Evolutionary conservation across 1,140 invertebrate species (phyloP), one percentile per base, ranked within the genome.

Genomic region (Ectropis grisescens): DNA sequence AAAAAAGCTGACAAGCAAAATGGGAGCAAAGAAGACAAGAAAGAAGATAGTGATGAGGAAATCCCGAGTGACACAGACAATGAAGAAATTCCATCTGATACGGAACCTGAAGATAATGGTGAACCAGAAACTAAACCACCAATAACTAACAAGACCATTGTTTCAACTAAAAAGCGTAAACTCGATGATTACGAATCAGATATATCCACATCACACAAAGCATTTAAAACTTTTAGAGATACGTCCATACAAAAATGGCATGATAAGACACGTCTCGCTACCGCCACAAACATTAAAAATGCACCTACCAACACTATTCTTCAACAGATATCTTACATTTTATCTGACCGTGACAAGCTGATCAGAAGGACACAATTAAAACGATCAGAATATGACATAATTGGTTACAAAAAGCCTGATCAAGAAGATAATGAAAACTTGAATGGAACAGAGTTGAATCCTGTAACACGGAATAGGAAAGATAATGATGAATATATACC

Each of bases 171-270:
- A 64, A 89, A 87, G 55, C 68, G 85, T 13, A 92, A 89, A 75
- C 48, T 87, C 10, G 69, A 74, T 25, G 86, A 91, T 13, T 91
- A 88, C 69, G 88, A 88, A 44, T 76, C 76, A 31, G 68, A 88
- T 33, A 67, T 96, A 10, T 56, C 82, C 10, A 82, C 85, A 37
- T 80, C 84, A 34, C 88, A 93, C 59, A 76, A 88, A 51, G 71
- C 79, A 2, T 93, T 93, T 42, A 81, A 70, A 41, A 58, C 85
- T n/a, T 95, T 90, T 49, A 87, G 94, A 79, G 90, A 94, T 69
- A 64, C 85, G 15, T 87, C 89, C 22, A 90, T 97, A 41, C 88
- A 95, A 52, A 96, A 95, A 70, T 98, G 95, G 95, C 92, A 96
- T 79, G 92, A 96, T 37, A 95, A 94, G 68, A 97, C 94, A 0